phyloP scores from a whole-genome alignment of 2,888 invertebrate species.

The Philaethria dido region DNA sequence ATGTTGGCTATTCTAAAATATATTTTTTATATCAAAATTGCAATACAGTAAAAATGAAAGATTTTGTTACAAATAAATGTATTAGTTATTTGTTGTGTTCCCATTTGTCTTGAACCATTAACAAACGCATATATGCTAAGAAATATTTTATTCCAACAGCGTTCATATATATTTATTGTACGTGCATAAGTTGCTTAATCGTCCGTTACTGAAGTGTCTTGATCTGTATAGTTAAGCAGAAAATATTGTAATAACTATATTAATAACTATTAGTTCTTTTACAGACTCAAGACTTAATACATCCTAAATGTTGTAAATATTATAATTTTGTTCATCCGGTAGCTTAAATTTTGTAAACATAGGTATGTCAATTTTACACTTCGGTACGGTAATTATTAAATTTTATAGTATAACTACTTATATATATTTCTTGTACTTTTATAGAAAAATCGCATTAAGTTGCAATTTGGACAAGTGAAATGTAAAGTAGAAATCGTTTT shows the following conservation, averaged over 20 bases:
- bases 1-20: no score
- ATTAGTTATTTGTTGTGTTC: background rate
- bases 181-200: background rate
- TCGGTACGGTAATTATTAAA: background rate
- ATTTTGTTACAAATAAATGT: no score
- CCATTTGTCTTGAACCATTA: background rate
- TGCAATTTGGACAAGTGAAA: no score
- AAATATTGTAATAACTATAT: conserved; percentile 21
- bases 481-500: no score
- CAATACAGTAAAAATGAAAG: no score
- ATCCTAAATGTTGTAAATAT: conserved; percentile 22
- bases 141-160: background rate
- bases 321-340: conserved; percentile 25
- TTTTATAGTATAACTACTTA: no score
- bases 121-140: no score
- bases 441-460: no score
- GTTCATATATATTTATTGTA: background rate
- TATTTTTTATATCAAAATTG: no score
- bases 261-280: conserved; percentile 28
- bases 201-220: background rate
- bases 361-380: background rate
- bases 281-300: conserved; percentile 34
- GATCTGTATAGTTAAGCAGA: background rate
- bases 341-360: background rate
- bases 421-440: no score